A percentile compares a stretch with the other conserved stretches of the same genome.
These are phyloP conservation scores for Macropodus opercularis DNA, from an alignment of 2,797 vertebrate genomes.

Conservation along the genomic window DNA sequence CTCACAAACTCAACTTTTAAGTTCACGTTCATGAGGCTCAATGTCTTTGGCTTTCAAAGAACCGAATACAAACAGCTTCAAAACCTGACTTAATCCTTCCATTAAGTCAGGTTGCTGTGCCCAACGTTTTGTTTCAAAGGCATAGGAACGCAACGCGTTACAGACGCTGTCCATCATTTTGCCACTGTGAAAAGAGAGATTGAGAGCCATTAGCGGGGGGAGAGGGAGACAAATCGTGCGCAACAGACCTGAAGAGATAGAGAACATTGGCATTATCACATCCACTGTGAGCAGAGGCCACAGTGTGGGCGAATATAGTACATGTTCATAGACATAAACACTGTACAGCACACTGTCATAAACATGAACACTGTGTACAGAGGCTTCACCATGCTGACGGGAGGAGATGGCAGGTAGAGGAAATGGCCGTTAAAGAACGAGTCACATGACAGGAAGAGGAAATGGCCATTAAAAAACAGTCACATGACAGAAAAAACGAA, in stretches of 20 bases:
- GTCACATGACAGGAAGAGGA: constrained; percentile 83
- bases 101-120: constrained; percentile 68
- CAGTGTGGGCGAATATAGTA: constrained; percentile 64
- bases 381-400: constrained; percentile 88
- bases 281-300: constrained; percentile 78
- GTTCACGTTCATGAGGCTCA: constrained; percentile 40
- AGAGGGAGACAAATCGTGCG: constrained; percentile 69
- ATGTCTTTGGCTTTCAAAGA: constrained; percentile 49
- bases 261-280: constrained; percentile 76
- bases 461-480: constrained; percentile 82
- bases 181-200: constrained; percentile 86
- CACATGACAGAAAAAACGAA: constrained; percentile 84
- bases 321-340: constrained; percentile 83
- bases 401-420: constrained; percentile 86
- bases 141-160: constrained; percentile 80
- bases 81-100: constrained; percentile 61
- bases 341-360: constrained; percentile 81
- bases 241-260: constrained; percentile 67
- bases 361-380: constrained; percentile 87
- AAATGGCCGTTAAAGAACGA: constrained; percentile 83
- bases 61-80: constrained; percentile 50
- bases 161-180: constrained; percentile 77
- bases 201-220: constrained; percentile 83
- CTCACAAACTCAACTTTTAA: constrained; percentile 37
- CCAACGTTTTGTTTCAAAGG: constrained; percentile 74